phyloP scores from a whole-genome alignment of 2,888 invertebrate species.

The Archips crataeganus region DNA sequence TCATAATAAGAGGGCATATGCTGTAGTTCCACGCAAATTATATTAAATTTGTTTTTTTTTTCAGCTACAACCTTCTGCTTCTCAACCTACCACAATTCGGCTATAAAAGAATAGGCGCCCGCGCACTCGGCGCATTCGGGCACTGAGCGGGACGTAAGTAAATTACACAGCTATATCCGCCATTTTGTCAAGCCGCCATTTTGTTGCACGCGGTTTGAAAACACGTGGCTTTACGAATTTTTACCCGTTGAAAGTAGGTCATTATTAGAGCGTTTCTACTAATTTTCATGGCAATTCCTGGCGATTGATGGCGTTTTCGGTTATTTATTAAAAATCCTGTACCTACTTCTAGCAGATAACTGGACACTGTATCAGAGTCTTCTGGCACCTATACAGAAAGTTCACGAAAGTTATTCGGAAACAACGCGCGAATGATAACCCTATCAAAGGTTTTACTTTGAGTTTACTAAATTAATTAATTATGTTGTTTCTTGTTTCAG shows the following conservation, averaged over 20 bases:
- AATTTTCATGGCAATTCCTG: too few species aligned
- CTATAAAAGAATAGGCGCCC: conserved; percentile 59
- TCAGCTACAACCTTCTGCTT: conserved; percentile 16
- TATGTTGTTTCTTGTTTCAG: conserved; percentile 55
- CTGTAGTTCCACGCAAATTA: background rate
- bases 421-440: too few species aligned
- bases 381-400: too few species aligned
- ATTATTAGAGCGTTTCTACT: too few species aligned
- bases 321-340: too few species aligned
- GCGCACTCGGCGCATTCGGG: conserved; percentile 59
- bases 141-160: conserved; percentile 68
- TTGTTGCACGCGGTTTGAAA: conserved; percentile 18
- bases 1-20: too few species aligned
- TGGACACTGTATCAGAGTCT: too few species aligned
- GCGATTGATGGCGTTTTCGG: too few species aligned
- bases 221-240: conserved; percentile 7
- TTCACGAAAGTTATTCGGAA: too few species aligned
- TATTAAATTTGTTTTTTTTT: background rate
- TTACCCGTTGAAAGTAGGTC: background rate
- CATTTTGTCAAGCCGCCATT: conserved; percentile 30
- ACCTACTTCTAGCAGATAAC: too few species aligned
- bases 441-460: conserved; percentile 2
- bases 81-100: background rate
- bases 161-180: conserved; percentile 29
- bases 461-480: background rate